These are phyloP conservation scores for Halcyon badia DNA, from an alignment of 2,797 vertebrate species.

Conservation along the genomic window DNA sequence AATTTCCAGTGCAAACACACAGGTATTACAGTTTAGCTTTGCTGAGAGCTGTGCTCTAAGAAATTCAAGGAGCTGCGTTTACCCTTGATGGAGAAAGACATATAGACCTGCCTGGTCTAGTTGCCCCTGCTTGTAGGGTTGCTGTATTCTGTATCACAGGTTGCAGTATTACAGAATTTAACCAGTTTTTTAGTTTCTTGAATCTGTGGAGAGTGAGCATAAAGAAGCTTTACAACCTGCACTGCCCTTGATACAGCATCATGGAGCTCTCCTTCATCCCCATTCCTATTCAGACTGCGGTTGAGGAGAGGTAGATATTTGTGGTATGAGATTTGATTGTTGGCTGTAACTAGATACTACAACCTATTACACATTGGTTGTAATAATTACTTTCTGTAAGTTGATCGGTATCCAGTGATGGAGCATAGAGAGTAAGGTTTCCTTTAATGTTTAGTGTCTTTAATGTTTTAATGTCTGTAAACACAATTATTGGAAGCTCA, in stretches of 20 bases:
- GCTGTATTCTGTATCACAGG: not conserved
- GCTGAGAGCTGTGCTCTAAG: not conserved
- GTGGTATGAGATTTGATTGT: not conserved
- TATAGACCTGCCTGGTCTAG: not conserved
- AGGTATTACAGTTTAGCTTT: not conserved
- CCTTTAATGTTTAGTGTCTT: not conserved
- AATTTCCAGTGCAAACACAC: not conserved
- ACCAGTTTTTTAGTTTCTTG: not conserved
- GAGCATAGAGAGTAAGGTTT: not conserved
- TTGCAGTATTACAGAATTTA: not conserved
- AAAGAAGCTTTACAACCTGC: not conserved
- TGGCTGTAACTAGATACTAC: not conserved
- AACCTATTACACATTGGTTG: not conserved
- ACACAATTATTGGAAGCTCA: slow-evolving; percentile 73
- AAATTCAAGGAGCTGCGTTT: not conserved
- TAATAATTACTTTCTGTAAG: not conserved
- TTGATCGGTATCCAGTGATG: not conserved
- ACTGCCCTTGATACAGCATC: not conserved
- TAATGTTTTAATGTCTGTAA: not conserved
- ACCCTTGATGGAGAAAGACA: not conserved
- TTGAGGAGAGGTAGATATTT: not conserved
- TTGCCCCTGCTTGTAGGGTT: not conserved
- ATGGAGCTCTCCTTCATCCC: not conserved
- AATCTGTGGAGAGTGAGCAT: not conserved
- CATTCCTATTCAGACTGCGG: not conserved